phyloP scores from a whole-genome alignment of 2,797 vertebrate species.

The Pangasius macronema region DNA sequence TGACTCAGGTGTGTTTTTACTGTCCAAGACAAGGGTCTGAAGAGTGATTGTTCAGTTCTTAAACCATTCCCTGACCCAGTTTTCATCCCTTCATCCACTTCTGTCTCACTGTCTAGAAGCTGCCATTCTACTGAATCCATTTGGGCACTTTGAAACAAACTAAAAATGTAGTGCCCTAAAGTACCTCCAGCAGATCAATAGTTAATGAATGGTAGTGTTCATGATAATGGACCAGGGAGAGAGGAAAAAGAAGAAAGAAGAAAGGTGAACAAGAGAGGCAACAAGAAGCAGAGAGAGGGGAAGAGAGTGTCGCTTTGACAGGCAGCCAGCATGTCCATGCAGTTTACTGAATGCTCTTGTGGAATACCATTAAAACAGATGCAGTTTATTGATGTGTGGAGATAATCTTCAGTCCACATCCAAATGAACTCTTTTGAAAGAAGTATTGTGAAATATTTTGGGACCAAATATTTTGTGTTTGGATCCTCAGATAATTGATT shows the following conservation, averaged over 20 bases:
- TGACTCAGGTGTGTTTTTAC: background rate
- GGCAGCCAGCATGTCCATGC: background rate
- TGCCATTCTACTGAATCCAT: constrained; percentile 15
- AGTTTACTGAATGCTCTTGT: background rate
- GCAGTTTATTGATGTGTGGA: background rate
- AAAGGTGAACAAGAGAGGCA: constrained; percentile 28
- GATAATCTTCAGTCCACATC: background rate
- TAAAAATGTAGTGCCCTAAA: constrained; percentile 1
- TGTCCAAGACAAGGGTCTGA: background rate
- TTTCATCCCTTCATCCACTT: background rate
- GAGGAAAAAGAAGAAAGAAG: background rate
- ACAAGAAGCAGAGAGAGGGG: constrained; percentile 38
- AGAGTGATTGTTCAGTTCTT: background rate
- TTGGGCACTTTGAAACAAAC: constrained; percentile 10
- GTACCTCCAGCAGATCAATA: constrained; percentile 44
- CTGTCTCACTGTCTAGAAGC: background rate
- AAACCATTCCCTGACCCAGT: background rate
- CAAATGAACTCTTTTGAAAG: background rate
- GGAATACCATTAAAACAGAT: background rate
- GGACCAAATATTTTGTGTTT: background rate
- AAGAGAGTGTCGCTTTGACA: constrained; percentile 33
- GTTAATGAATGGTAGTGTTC: constrained; percentile 46
- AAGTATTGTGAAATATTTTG: background rate
- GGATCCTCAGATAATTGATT: background rate
- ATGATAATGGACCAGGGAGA: constrained; percentile 27